These are phyloP conservation scores for Charina bottae DNA, from an alignment of 2,113 vertebrate genomes.

Conservation along the genomic window DNA sequence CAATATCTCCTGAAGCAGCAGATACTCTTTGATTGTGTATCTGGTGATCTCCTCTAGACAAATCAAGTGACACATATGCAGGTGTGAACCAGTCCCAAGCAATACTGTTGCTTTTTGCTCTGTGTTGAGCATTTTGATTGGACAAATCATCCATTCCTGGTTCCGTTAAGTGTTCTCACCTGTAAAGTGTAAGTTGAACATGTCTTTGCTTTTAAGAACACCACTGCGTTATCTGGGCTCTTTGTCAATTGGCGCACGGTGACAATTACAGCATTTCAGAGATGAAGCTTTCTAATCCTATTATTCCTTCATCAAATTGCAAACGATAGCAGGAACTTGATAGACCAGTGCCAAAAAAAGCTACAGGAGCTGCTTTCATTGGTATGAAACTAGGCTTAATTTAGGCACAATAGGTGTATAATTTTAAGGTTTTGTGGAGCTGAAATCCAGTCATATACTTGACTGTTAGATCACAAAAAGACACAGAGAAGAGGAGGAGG, in stretches of 20 bases:
- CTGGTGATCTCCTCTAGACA: not conserved
- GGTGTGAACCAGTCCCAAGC: conserved; percentile 15
- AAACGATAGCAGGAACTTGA: conserved; percentile 81
- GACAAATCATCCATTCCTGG: not conserved
- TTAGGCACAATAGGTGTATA: conserved; percentile 96
- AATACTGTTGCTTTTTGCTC: not conserved
- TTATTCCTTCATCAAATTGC: conserved; percentile 90
- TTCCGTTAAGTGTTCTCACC: conserved; percentile 55
- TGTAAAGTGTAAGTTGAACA: conserved; percentile 59
- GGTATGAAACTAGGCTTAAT: conserved; percentile 91
- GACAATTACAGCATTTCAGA: conserved; percentile 82
- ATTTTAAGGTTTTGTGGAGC: conserved; percentile 99
- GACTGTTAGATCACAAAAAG: conserved; percentile 96
- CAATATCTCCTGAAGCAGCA: not conserved
- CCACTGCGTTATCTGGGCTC: conserved; percentile 71
- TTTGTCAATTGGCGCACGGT: conserved; percentile 78
- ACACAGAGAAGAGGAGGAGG: conserved; percentile 75
- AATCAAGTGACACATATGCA: not conserved
- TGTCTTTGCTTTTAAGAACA: conserved; percentile 58
- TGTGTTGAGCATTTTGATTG: not conserved
- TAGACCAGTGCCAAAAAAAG: conserved; percentile 82
- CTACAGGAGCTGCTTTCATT: conserved; percentile 80
- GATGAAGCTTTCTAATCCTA: conserved; percentile 89
- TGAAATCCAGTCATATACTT: conserved; percentile 99
- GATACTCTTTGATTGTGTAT: not conserved